Evolutionary conservation across 2,797 vertebrate species (phyloP).

Genomic region (Xenopus petersii): DNA sequence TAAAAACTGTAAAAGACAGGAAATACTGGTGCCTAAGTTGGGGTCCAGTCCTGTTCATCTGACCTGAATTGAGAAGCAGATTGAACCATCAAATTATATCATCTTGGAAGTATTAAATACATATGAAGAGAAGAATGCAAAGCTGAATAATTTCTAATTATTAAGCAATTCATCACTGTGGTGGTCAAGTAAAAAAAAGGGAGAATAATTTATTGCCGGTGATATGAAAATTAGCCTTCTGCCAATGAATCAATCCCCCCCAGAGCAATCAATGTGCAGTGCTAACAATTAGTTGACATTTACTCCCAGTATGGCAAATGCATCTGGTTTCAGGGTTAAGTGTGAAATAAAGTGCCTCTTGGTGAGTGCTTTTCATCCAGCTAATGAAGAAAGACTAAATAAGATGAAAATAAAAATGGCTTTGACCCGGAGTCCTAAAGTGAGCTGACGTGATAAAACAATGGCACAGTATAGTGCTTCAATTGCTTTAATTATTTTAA

Average conservation of each 20-base stretch:
- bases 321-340: constrained; percentile 50
- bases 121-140: not conserved
- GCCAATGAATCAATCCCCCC: constrained; percentile 68
- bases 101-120: not conserved
- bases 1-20: too few species aligned
- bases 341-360: constrained; percentile 44
- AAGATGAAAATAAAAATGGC: constrained; percentile 48
- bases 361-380: constrained; percentile 30
- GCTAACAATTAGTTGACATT: constrained; percentile 68
- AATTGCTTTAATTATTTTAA: constrained; percentile 45
- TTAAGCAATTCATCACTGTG: constrained; percentile 60
- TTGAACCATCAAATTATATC: too few species aligned
- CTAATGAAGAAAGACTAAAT: constrained; percentile 43
- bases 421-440: constrained; percentile 42
- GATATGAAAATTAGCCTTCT: constrained; percentile 67
- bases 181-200: constrained; percentile 63
- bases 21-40: too few species aligned
- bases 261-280: constrained; percentile 48
- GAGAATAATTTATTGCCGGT: constrained; percentile 61
- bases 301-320: constrained; percentile 58
- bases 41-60: too few species aligned
- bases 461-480: constrained; percentile 45
- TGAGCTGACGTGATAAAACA: constrained; percentile 44
- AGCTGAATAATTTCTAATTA: constrained; percentile 25
- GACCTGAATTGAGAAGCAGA: too few species aligned